Evolutionary conservation across 2,888 invertebrate species (phyloP), one percentile per base, ranked within the genome.

Genomic region (Noctuana brunneofusca): DNA sequence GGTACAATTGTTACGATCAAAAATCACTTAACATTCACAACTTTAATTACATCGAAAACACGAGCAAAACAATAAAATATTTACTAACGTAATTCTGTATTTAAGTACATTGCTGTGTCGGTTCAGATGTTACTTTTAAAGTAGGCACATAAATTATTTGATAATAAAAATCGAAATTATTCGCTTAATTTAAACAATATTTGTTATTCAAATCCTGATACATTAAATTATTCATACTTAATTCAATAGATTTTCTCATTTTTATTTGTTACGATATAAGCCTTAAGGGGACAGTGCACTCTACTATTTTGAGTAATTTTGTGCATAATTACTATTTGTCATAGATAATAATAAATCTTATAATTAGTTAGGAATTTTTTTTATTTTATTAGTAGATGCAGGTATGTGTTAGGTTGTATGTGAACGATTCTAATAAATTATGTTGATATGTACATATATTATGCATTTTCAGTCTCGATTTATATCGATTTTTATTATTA

Each of bases 321-420:
- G 81, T 81, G 82, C 80, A 76, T 71, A 75, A 68, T 80, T 79
- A 78, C 75, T 73, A 73, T 70, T 70, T 76, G 74, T 75, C 74
- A 72, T 71, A 69, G 11, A 68, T 73, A 68, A 71, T 65, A 69
- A 69, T 71, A 72, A 69, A 54, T 11, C 60, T 60, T 60, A 60
- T 1, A 35, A 3, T 46, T 60, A 60, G 16, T 35, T 53, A 60
- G 48, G 48, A 60, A 35, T 60, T 54, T 59, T 48, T 54, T 38
- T 16, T 54, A 22, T 8, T 59, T 41, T 30, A 59, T 41, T 52
- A 38, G 3, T 38, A 6, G 38, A 14, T 38, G 14, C 14, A 4
- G 11, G 30, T 38, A 38, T n/a, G 14, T 38, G 38, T 14, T 8
- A 16, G 2, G 9, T 2, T 1, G 5, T 18, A 18, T 8, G 1